Base-by-base conservation (phyloP, 1,140 invertebrate genomes). In the Euwallacea fornicatus region DNA sequence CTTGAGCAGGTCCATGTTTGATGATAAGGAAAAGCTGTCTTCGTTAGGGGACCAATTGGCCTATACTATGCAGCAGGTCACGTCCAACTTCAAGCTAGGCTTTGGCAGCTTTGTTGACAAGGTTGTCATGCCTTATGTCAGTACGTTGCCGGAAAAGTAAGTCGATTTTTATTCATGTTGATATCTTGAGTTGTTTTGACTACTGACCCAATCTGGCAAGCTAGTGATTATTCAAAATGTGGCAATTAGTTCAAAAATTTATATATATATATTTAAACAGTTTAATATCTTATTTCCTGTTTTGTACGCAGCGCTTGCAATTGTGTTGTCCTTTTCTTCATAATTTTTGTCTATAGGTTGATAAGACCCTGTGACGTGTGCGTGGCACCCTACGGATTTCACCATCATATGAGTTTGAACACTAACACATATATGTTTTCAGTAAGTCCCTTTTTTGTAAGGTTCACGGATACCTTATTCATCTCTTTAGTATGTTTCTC, bases 91-190 rank as follows among this genome's bases (percentile, higher is more conserved):
- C 76, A 84, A 85, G 11, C 80, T 96, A 21, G 94, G 94, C 58
- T 94, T 96, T 78, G 94, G 94, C 6, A 93, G 91, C 66, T 97
- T 96, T 84, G 89, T 96, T 0, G 94, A 97, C 76, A 97, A 97
- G 83, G 89, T 91, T 42, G 85, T 89, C 0, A 86, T 93, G 82
- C 94, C 94, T 0, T 95, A 90, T 83, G 89, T 91, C 7, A 87
- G 85, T 80, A 87, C 85, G 67, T 80, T 84, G 9, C 80, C 76
- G n/a, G 79, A 81, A 54, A 83, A 84, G 86, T 87, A 83, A 82
- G 84, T 83, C 54, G 11, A 42, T 53, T 21, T 33, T 33, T 33
- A 33, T 33, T 33, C 21, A 33, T 33, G 4, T 33, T 33, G 4
- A 33, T 33, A 33, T 67, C 9, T 67, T 63, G 50, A 15, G 16